phyloP scores from a whole-genome alignment of 2,113 vertebrate species.

The Odontophorus gujanensis region DNA sequence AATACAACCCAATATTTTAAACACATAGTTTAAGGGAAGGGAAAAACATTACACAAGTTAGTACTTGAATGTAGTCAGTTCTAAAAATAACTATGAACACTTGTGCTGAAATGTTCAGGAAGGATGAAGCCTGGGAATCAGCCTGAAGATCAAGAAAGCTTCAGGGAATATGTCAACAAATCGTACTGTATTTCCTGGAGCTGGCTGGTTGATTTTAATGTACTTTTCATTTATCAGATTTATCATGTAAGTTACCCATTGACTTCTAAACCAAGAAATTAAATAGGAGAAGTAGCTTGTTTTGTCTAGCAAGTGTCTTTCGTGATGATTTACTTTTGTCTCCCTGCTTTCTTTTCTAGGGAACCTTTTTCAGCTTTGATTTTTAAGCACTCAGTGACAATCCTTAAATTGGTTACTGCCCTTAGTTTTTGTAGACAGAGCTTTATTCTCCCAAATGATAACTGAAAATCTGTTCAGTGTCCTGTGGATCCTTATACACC shows the following conservation, averaged over 20 bases:
- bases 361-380: not conserved
- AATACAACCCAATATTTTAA: not conserved
- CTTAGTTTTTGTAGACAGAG: not conserved
- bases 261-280: not conserved
- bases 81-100: conserved; percentile 57
- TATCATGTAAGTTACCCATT: not conserved
- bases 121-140: conserved; percentile 56
- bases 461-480: not conserved
- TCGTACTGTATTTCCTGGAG: conserved; percentile 18
- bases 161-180: conserved; percentile 55
- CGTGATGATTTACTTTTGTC: not conserved
- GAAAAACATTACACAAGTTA: not conserved
- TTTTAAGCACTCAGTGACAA: not conserved
- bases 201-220: conserved; percentile 5
- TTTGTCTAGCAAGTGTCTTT: not conserved
- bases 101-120: conserved; percentile 50
- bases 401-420: not conserved
- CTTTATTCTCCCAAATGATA: not conserved
- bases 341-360: not conserved
- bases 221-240: not conserved
- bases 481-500: not conserved
- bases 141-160: conserved; percentile 8
- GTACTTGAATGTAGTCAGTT: conserved; percentile 17
- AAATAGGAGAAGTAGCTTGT: not conserved
- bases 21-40: not conserved